Percentiles rank a stretch among this genome's conserved stretches.
Evolutionary conservation across 1,140 invertebrate species (phyloP).

Genomic region (Macrostomum lignano): DNA sequence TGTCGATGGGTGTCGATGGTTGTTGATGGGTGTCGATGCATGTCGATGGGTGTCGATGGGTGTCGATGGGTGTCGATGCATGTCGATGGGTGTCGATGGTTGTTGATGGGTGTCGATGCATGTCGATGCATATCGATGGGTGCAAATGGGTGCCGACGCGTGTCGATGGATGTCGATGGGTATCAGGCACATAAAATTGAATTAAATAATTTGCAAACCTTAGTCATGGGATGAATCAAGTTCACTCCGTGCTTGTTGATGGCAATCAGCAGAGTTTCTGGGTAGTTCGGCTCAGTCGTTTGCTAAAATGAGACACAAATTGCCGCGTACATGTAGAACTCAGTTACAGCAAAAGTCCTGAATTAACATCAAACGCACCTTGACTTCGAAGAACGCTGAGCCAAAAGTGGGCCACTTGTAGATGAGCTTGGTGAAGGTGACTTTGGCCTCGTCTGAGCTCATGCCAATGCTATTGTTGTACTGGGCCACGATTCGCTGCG

Average conservation of each 20-base stretch:
- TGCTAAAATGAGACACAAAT: slow-evolving; percentile 29
- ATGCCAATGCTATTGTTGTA: slow-evolving; percentile 75
- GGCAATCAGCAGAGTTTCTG: slow-evolving; percentile 75
- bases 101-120: no score
- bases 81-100: no score
- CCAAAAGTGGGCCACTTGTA: slow-evolving; percentile 96
- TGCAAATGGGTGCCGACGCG: no score
- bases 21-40: no score
- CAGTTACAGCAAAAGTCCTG: slow-evolving; percentile 2
- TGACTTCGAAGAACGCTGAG: slow-evolving; percentile 97
- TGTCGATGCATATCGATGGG: no score
- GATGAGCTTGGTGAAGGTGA: slow-evolving; percentile 83
- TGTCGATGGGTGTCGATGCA: no score
- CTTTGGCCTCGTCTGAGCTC: slow-evolving; percentile 79
- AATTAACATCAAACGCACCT: slow-evolving; percentile 26
- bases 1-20: no score
- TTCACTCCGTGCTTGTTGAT: slow-evolving; percentile 97
- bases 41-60: no score
- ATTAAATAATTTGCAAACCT: neutral
- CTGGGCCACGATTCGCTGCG: slow-evolving; percentile 49
- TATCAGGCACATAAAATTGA: no score
- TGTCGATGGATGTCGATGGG: no score
- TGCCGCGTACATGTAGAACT: neutral
- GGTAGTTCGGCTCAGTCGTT: slow-evolving; percentile 82
- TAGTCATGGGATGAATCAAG: slow-evolving; percentile 35